phyloP scores from a whole-genome alignment of 2,797 vertebrate species.

The Apodemus agrarius region DNA sequence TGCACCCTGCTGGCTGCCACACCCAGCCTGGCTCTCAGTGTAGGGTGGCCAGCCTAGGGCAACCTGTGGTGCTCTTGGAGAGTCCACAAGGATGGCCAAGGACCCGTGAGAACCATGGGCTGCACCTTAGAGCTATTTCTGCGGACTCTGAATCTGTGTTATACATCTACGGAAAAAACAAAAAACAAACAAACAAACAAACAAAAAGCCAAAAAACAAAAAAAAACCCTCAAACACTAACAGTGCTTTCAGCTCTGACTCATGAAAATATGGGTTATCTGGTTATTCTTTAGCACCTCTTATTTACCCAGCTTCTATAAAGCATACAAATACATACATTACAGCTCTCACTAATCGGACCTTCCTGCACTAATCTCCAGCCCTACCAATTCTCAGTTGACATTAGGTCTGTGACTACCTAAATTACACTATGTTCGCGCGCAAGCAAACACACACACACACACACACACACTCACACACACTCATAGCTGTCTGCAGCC shows the following conservation, averaged over 20 bases:
- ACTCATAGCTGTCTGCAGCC: background rate
- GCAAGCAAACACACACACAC: background rate
- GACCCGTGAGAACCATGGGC: background rate
- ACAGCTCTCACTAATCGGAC: background rate
- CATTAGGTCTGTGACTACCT: background rate
- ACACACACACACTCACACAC: no score
- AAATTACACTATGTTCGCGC: background rate
- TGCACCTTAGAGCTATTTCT: background rate
- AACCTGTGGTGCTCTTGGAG: background rate
- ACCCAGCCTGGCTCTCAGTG: background rate
- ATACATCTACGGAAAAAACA: rapidly evolving
- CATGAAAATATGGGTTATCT: background rate
- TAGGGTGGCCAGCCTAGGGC: background rate
- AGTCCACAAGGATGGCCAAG: background rate
- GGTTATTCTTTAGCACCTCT: background rate
- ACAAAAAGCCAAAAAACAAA: no score
- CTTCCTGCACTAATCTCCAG: background rate
- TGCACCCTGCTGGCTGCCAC: background rate
- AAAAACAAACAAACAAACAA: no score
- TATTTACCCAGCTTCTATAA: background rate
- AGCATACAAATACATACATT: background rate
- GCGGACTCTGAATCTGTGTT: background rate
- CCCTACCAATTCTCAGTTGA: rapidly evolving
- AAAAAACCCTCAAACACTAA: rapidly evolving
- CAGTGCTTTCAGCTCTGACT: background rate